Evolutionary conservation across 2,888 invertebrate genomes (phyloP).

Genomic region (Oscheius sp.): DNA sequence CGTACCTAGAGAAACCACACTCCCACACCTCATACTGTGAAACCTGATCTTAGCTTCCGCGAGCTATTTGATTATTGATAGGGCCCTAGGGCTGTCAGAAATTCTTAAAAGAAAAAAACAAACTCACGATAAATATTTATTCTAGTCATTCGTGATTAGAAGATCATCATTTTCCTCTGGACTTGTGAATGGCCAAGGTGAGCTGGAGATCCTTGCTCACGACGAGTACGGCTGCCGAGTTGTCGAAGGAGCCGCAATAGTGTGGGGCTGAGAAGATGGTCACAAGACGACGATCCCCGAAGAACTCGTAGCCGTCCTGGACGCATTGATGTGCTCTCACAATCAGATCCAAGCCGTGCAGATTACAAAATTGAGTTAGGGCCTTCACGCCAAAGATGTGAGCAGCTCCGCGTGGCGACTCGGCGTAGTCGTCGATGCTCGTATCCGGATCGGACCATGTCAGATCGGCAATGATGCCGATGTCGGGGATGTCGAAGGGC

Average conservation of each 20-base stretch:
- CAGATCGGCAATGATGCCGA: slow-evolving; percentile 76
- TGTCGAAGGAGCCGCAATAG: slow-evolving; percentile 66
- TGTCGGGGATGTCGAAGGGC: slow-evolving; percentile 78
- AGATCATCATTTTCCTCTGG: no score
- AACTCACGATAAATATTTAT: no score
- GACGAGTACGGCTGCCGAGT: slow-evolving; percentile 60
- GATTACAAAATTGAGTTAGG: slow-evolving; percentile 46
- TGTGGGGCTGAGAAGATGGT: slow-evolving; percentile 60
- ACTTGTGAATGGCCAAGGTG: no score
- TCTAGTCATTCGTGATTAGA: no score
- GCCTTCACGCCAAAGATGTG: slow-evolving; percentile 65
- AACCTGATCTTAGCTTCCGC: no score
- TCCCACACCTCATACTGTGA: not conserved
- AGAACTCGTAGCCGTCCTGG: slow-evolving; percentile 79
- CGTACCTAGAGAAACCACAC: no score
- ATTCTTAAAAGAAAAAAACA: no score
- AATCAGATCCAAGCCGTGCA: slow-evolving; percentile 76
- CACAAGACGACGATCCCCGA: slow-evolving; percentile 69
- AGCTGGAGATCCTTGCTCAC: slow-evolving; percentile 44
- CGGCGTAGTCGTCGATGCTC: slow-evolving; percentile 44
- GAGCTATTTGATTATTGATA: no score
- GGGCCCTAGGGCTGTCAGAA: no score
- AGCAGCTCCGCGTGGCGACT: slow-evolving; percentile 58
- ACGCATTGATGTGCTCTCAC: slow-evolving; percentile 77
- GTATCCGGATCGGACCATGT: slow-evolving; percentile 72